Conservation (phyloP, 37 sponge, comb jelly and placozoan genomes). For the Theonella swinhoei region DNA sequence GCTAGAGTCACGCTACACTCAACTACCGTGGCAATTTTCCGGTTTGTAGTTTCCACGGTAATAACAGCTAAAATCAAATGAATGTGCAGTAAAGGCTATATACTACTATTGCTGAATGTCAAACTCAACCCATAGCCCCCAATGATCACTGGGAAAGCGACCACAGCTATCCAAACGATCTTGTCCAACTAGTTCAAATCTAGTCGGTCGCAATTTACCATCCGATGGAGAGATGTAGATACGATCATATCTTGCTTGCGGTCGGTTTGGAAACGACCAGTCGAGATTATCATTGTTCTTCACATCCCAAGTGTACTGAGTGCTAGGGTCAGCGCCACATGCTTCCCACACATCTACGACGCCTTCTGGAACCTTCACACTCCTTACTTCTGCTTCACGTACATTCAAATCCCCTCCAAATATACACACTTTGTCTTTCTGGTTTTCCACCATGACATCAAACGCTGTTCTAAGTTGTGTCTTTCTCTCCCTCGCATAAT, state of each 20-base stretch:
- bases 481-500: slow-evolving; percentile 47
- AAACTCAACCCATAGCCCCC: slow-evolving; percentile 76
- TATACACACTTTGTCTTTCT: slow-evolving; percentile 29
- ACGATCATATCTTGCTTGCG: slow-evolving; percentile 67
- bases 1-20: too few species aligned
- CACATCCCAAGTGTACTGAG: slow-evolving; percentile 82
- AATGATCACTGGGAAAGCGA: slow-evolving; percentile 86
- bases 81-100: neutral
- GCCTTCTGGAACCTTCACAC: slow-evolving; percentile 42
- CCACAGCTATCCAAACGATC: slow-evolving; percentile 44
- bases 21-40: too few species aligned
- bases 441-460: slow-evolving; percentile 9
- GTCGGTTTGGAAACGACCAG: slow-evolving; percentile 33
- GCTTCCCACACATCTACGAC: slow-evolving; percentile 79
- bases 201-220: neutral
- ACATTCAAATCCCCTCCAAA: slow-evolving; percentile 87
- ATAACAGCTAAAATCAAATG: neutral
- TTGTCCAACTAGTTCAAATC: slow-evolving; percentile 72
- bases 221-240: slow-evolving; percentile 46
- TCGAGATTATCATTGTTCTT: slow-evolving; percentile 54
- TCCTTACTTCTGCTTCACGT: slow-evolving; percentile 64
- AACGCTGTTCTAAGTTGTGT: slow-evolving; percentile 44
- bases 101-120: too few species aligned
- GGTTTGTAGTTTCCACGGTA: neutral
- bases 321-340: slow-evolving; percentile 34